phyloP scores from a whole-genome alignment of 2,113 vertebrate genomes.

The Prionailurus viverrinus region DNA sequence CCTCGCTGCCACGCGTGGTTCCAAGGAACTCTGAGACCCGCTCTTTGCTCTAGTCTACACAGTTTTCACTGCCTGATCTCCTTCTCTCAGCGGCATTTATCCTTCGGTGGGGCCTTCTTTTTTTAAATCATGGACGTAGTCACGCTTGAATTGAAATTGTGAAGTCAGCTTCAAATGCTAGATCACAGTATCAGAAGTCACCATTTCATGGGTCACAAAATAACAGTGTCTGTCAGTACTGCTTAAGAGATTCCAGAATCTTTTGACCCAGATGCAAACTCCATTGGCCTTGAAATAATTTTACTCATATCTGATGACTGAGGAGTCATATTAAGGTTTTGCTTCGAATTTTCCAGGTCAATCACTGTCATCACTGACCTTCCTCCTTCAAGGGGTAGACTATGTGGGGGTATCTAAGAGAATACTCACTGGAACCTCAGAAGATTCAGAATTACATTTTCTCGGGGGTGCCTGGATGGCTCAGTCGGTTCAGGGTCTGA shows the following conservation, averaged over 20 bases:
- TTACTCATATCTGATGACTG: conserved; percentile 71
- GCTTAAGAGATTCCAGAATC: conserved; percentile 79
- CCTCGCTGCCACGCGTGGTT: conserved; percentile 48
- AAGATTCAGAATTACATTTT: conserved; percentile 20
- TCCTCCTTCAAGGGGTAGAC: conserved; percentile 50
- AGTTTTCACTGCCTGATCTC: conserved; percentile 24
- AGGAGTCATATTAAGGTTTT: conserved; percentile 57
- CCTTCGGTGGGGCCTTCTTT: conserved; percentile 55
- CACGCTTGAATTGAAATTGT: conserved; percentile 76
- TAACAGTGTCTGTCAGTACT: conserved; percentile 79
- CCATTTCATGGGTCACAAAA: conserved; percentile 80
- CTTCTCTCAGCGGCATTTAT: neutral
- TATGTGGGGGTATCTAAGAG: neutral
- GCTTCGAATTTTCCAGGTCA: conserved; percentile 71
- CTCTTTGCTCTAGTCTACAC: neutral
- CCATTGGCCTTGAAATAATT: conserved; percentile 79
- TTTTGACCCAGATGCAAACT: conserved; percentile 68
- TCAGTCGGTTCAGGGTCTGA: too few relatives aligned
- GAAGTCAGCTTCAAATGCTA: conserved; percentile 79
- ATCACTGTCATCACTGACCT: conserved; percentile 13
- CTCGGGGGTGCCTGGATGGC: too few relatives aligned
- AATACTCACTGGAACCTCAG: neutral
- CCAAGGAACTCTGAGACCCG: neutral
- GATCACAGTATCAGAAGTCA: conserved; percentile 79
- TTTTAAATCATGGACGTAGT: conserved; percentile 77